Conservation (phyloP, 2,797 vertebrate species). For the Paguma larvata region DNA sequence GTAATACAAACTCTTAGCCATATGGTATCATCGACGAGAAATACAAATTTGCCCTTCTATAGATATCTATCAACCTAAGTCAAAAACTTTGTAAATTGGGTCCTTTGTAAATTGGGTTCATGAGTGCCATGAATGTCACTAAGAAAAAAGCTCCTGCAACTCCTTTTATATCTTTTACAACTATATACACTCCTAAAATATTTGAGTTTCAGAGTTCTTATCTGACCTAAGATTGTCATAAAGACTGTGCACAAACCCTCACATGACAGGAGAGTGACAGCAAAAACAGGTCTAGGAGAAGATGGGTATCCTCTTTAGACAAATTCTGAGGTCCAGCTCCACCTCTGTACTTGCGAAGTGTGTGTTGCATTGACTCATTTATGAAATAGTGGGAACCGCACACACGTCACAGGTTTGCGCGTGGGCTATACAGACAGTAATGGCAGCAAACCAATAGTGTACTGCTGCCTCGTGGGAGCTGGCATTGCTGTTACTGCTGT, state of each 20-base stretch:
- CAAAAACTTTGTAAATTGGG: not conserved
- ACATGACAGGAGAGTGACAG: not conserved
- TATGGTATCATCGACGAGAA: not conserved
- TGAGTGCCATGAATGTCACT: not conserved
- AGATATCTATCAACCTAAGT: not conserved
- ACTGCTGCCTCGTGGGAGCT: not conserved
- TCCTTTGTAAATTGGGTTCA: not conserved
- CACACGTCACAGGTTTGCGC: not conserved
- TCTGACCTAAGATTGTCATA: not conserved
- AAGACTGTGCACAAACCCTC: not conserved
- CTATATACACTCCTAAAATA: not conserved
- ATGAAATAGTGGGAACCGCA: not conserved
- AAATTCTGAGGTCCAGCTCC: not conserved
- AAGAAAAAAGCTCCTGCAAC: not conserved
- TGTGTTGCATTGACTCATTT: not conserved
- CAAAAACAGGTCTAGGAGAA: not conserved
- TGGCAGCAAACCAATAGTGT: not conserved
- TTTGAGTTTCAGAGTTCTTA: not conserved
- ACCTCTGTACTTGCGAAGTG: rapidly evolving
- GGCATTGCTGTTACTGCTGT: not conserved
- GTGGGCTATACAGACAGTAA: not conserved
- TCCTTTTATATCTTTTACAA: not conserved
- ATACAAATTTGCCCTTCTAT: not conserved
- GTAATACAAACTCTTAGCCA: not conserved
- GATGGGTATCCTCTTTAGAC: not conserved